A percentile compares a stretch with the other conserved stretches of the same genome.
Conservation (phyloP, 2,113 vertebrate species). For the Zosterops pallidus region DNA sequence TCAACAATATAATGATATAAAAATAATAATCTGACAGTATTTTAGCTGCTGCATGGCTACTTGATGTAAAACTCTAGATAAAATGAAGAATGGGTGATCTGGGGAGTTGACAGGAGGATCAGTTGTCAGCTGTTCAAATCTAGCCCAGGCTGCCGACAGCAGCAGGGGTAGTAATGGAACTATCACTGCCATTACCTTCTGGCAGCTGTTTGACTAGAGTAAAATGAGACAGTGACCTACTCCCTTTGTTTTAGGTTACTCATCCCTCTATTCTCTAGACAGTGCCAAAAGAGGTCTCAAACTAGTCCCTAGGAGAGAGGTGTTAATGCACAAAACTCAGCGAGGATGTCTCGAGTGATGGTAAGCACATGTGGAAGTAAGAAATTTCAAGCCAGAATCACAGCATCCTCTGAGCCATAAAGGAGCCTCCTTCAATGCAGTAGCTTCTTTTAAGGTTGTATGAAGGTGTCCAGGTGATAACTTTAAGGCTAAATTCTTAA, state of each 20-base stretch:
- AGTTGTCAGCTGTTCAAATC: neutral
- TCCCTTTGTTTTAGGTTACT: neutral
- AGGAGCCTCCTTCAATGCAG: neutral
- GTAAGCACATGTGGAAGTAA: neutral
- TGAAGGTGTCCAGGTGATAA: neutral
- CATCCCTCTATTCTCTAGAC: neutral
- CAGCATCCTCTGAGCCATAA: neutral
- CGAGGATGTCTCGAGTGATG: fast-evolving
- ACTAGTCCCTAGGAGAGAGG: neutral
- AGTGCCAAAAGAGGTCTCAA: neutral
- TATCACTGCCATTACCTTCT: neutral
- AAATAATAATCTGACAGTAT: neutral
- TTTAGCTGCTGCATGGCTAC: neutral
- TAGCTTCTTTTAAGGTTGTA: neutral
- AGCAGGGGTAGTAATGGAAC: neutral
- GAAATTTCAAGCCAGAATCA: neutral
- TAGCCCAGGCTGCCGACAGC: neutral
- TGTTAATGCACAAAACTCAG: neutral
- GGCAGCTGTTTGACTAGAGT: neutral
- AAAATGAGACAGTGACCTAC: neutral
- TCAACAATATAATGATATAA: neutral
- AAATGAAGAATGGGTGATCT: neutral
- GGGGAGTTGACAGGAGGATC: neutral
- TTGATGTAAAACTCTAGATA: neutral
- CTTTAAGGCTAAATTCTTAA: neutral